phyloP scores from a whole-genome alignment of 2,113 vertebrate species.

The Epinephelus moara region DNA sequence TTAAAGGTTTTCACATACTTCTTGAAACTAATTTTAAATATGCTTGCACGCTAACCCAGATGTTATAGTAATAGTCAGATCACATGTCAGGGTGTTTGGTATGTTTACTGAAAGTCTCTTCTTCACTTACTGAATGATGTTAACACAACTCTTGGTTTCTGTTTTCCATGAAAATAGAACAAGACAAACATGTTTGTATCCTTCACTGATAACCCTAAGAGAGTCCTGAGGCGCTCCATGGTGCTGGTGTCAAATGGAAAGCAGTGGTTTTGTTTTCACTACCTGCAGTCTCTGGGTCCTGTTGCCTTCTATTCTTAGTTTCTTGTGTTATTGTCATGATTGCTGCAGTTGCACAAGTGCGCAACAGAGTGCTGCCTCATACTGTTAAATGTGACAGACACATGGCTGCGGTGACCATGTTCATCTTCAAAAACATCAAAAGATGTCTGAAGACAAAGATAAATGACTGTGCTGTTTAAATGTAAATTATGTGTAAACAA shows the following conservation, averaged over 20 bases:
- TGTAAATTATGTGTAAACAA: too few species aligned
- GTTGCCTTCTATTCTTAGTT: conserved; percentile 30
- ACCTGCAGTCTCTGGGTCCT: conserved; percentile 4
- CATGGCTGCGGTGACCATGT: background rate
- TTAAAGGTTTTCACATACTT: background rate
- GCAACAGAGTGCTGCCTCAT: background rate
- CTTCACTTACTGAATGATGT: background rate
- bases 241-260: background rate
- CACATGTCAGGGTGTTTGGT: background rate
- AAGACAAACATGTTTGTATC: conserved; percentile 11
- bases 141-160: background rate
- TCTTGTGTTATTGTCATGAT: conserved; percentile 30
- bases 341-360: conserved; percentile 4
- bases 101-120: background rate
- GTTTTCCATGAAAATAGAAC: background rate
- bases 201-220: background rate
- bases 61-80: conserved; percentile 2
- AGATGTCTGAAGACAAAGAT: background rate
- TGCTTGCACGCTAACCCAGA: background rate
- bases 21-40: background rate
- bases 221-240: background rate
- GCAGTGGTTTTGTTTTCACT: background rate
- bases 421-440: too few species aligned
- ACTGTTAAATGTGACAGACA: conserved; percentile 10
- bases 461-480: too few species aligned